These are phyloP conservation scores for Ericerus pela DNA, from an alignment of 1,140 invertebrate species.

Conservation along the genomic window DNA sequence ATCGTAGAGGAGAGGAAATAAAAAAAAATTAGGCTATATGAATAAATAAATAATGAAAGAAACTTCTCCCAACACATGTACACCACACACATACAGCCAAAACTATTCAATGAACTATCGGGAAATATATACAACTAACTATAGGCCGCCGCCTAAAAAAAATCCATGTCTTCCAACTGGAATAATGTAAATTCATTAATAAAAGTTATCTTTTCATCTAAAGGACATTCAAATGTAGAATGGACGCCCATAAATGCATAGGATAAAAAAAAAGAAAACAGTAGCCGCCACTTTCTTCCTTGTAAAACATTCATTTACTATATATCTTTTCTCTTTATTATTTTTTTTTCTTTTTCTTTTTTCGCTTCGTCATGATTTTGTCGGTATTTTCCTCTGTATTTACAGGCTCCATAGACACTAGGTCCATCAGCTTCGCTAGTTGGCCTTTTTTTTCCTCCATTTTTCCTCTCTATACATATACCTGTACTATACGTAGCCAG, in stretches of 20 bases:
- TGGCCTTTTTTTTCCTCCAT: too few relatives aligned
- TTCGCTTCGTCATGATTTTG: constrained; percentile 5
- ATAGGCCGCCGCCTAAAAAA: too few relatives aligned
- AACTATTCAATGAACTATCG: constrained; percentile 5
- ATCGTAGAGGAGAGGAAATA: too few relatives aligned
- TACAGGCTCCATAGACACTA: not conserved
- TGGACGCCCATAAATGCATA: not conserved
- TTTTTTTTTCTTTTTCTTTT: too few relatives aligned
- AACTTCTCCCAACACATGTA: constrained; percentile 7
- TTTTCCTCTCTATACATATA: too few relatives aligned
- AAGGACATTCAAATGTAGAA: constrained; percentile 8
- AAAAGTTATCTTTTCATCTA: constrained; percentile 10
- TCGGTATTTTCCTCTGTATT: not conserved
- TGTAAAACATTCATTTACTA: constrained; percentile 9
- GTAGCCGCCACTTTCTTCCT: constrained; percentile 11
- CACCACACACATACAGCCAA: not conserved
- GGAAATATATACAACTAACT: constrained; percentile 7
- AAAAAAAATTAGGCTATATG: constrained; percentile 1
- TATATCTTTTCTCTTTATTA: constrained; percentile 8
- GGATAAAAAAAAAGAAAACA: too few relatives aligned
- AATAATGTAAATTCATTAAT: constrained; percentile 12
- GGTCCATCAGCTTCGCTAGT: not conserved
- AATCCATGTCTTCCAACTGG: constrained; percentile 8
- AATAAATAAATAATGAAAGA: not conserved
- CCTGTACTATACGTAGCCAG: not conserved